Evolutionary conservation across 2,888 invertebrate species (phyloP).

Genomic region (Cinara cedri): DNA sequence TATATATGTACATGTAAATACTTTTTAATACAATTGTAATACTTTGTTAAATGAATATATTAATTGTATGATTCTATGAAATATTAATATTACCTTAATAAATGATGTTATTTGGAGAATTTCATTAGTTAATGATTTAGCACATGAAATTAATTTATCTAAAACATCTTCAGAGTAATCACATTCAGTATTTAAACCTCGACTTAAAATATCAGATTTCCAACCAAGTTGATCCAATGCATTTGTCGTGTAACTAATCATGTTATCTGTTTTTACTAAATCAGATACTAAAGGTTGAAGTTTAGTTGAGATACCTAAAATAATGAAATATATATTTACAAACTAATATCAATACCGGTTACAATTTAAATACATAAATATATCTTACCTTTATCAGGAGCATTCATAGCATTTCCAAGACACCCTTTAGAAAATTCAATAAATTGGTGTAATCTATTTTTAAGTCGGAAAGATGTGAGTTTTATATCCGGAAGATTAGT

Average conservation of each 20-base stretch:
- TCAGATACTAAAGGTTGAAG: constrained; percentile 80
- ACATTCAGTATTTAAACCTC: constrained; percentile 59
- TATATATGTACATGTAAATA: too few relatives aligned
- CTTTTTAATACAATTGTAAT: too few relatives aligned
- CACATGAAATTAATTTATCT: constrained; percentile 86
- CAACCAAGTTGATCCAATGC: constrained; percentile 79
- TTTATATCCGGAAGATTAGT: constrained; percentile 82
- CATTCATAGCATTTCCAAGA: constrained; percentile 82
- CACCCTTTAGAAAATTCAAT: constrained; percentile 88
- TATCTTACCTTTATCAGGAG: constrained; percentile 75
- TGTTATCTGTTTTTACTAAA: constrained; percentile 77
- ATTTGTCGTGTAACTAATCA: constrained; percentile 78
- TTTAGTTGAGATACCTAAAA: constrained; percentile 66
- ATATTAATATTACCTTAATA: constrained; percentile 68
- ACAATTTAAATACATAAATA: neutral
- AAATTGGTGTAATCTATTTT: constrained; percentile 83
- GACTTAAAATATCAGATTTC: constrained; percentile 73
- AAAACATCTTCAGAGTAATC: constrained; percentile 71
- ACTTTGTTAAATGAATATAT: too few relatives aligned
- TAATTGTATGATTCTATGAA: constrained; percentile 9
- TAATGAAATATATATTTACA: constrained; percentile 24
- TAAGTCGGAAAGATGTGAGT: constrained; percentile 77
- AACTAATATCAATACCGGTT: neutral
- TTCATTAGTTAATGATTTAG: constrained; percentile 85
- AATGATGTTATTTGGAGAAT: constrained; percentile 88